Conservation (phyloP, 2,888 invertebrate genomes). For the Habroteleia sp. region DNA sequence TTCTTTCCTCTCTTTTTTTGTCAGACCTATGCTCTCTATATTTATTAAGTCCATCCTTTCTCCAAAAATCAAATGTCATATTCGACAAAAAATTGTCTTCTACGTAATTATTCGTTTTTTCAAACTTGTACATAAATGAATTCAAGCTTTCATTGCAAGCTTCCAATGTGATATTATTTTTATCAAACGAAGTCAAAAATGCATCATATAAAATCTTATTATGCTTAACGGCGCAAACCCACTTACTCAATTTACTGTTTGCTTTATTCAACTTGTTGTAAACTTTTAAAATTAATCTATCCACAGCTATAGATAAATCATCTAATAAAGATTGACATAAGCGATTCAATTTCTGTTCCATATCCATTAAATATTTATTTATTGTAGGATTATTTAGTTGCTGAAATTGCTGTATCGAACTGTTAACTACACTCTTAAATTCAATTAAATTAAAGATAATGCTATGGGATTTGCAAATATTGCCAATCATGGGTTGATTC, state of each 20-base stretch:
- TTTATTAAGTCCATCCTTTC: constrained; percentile 32
- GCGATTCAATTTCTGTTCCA: constrained; percentile 36
- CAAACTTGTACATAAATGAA: not conserved
- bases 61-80: constrained; percentile 38
- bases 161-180: constrained; percentile 38
- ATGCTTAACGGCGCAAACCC: constrained; percentile 36
- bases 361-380: constrained; percentile 34
- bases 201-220: constrained; percentile 40
- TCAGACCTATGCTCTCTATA: constrained; percentile 30
- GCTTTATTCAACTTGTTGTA: constrained; percentile 45
- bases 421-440: constrained; percentile 40
- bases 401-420: constrained; percentile 25
- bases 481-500: constrained; percentile 30
- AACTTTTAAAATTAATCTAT: constrained; percentile 46
- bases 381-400: constrained; percentile 37
- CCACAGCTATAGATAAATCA: constrained; percentile 37
- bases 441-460: constrained; percentile 42
- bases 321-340: constrained; percentile 41
- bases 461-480: constrained; percentile 43
- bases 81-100: constrained; percentile 35
- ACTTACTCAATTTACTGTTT: constrained; percentile 50
- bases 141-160: constrained; percentile 30
- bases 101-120: constrained; percentile 26
- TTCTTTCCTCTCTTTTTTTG: constrained; percentile 27
- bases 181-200: constrained; percentile 35